Conservation (phyloP, 2,113 vertebrate genomes). For the Mirza zaza region DNA sequence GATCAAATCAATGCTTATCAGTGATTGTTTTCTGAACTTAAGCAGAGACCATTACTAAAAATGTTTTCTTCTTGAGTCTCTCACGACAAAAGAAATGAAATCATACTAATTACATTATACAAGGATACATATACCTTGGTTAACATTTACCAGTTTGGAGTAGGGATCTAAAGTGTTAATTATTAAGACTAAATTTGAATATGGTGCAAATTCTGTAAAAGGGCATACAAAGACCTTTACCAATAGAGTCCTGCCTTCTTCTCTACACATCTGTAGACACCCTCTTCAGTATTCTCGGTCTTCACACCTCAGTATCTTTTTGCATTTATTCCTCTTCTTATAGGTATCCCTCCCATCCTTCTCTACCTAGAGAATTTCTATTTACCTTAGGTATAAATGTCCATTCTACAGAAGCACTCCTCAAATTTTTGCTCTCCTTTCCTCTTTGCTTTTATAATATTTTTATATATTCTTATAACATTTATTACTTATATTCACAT, state of each 20-base stretch:
- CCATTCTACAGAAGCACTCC: neutral
- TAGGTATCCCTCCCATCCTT: neutral
- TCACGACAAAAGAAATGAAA: conserved; percentile 13
- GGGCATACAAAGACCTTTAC: neutral
- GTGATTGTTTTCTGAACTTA: conserved; percentile 19
- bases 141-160: conserved; percentile 28
- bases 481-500: neutral
- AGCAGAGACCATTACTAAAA: conserved; percentile 19
- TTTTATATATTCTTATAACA: neutral
- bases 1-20: neutral
- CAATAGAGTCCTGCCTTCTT: neutral
- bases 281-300: neutral
- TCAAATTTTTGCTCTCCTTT: neutral
- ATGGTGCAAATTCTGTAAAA: neutral
- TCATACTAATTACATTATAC: conserved; percentile 5
- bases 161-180: neutral
- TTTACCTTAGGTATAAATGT: neutral
- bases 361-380: neutral
- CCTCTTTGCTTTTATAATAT: neutral
- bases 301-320: neutral
- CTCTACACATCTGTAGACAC: neutral
- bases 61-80: conserved; percentile 7
- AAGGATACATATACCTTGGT: neutral
- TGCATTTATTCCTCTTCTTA: neutral
- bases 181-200: neutral